These are phyloP conservation scores for Enteromius trimaculatus DNA, from an alignment of 2,797 vertebrate genomes.

Conservation along the genomic window DNA sequence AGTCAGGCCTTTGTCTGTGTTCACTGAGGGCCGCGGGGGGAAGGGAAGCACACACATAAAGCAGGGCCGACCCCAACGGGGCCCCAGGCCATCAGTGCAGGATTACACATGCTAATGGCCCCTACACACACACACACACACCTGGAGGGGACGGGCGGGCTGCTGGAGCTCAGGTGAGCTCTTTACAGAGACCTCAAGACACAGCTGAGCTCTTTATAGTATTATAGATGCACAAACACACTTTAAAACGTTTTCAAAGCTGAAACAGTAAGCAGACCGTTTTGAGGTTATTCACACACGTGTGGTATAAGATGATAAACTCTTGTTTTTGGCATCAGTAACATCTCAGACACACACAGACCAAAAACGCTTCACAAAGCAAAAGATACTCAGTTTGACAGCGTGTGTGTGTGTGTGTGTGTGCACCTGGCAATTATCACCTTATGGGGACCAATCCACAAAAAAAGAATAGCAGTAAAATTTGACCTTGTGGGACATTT, in stretches of 20 bases:
- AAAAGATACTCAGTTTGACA: no score
- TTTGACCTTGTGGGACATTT: no score
- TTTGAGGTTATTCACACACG: neutral
- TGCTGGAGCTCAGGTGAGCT: neutral
- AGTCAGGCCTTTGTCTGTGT: conserved; percentile 60
- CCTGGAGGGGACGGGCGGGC: neutral
- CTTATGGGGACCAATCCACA: no score
- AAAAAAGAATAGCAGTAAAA: no score
- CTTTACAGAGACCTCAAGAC: neutral
- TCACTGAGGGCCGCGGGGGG: conserved; percentile 47
- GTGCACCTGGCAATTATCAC: no score
- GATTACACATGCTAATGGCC: conserved; percentile 51
- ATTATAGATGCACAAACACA: no score
- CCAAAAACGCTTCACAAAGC: no score
- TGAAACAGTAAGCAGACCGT: neutral
- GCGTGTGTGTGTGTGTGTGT: no score
- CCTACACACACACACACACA: conserved; percentile 38
- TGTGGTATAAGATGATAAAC: no score
- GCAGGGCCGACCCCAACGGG: conserved; percentile 30
- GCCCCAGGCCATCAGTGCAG: conserved; percentile 32
- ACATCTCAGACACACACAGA: no score
- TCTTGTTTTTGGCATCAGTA: no score
- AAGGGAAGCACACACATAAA: conserved; percentile 37
- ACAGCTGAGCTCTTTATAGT: neutral
- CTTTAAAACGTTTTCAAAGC: neutral